These are phyloP conservation scores for Cynoglossus semilaevis DNA, from an alignment of 2,113 vertebrate species.

Conservation along the genomic window DNA sequence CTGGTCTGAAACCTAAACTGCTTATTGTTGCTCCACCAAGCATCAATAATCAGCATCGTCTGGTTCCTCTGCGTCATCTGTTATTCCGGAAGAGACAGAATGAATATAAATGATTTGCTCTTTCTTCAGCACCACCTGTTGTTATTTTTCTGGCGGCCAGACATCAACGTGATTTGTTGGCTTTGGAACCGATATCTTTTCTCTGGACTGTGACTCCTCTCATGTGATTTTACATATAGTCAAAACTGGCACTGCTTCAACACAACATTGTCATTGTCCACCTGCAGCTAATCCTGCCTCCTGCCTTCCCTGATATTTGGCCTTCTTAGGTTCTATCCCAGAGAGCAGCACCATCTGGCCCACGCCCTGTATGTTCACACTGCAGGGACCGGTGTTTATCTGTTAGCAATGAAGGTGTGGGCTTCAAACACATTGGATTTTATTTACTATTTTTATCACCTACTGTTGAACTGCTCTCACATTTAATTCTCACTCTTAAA, in stretches of 20 bases:
- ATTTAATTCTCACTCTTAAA: no score
- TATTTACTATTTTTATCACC: not conserved
- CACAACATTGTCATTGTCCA: constrained; percentile 26
- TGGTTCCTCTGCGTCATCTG: constrained; percentile 49
- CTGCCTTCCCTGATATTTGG: constrained; percentile 26
- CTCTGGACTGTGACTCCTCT: constrained; percentile 1
- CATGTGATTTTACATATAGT: constrained; percentile 15
- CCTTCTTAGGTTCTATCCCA: constrained; percentile 28
- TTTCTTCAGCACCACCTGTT: constrained; percentile 13
- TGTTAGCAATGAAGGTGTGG: constrained; percentile 8
- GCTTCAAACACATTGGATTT: not conserved
- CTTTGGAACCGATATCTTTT: constrained; percentile 24
- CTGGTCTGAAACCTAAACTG: not conserved
- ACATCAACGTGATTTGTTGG: constrained; percentile 26
- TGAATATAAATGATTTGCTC: constrained; percentile 52
- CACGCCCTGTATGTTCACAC: constrained; percentile 62
- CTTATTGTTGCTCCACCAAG: constrained; percentile 12
- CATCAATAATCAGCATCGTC: constrained; percentile 42
- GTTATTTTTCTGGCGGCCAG: constrained; percentile 43
- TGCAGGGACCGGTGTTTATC: constrained; percentile 43
- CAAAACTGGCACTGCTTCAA: constrained; percentile 7
- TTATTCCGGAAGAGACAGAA: constrained; percentile 40
- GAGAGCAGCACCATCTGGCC: constrained; percentile 55
- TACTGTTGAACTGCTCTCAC: not conserved
- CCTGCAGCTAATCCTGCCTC: constrained; percentile 35